A percentile compares a stretch with the other conserved stretches of the same genome.
Conservation (phyloP, 2,797 vertebrate species). For the Myiothlypis chrysogaster region DNA sequence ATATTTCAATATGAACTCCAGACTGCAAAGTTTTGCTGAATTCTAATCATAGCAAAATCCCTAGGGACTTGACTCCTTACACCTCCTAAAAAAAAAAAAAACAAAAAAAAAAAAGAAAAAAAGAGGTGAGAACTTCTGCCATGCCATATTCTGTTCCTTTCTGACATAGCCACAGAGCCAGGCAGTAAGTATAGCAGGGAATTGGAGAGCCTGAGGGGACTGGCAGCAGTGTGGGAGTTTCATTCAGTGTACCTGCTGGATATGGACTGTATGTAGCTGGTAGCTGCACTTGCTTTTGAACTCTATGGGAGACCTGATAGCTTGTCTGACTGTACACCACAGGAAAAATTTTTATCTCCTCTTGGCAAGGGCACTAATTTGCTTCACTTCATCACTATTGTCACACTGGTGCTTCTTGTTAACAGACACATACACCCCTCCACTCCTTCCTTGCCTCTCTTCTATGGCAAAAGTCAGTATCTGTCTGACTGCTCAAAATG, state of each 20-base stretch:
- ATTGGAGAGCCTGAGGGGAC: not conserved
- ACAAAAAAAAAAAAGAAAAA: too few relatives aligned
- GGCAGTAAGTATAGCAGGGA: not conserved
- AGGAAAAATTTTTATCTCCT: not conserved
- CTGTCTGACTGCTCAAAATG: not conserved
- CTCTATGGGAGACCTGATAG: not conserved
- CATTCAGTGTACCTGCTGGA: fast-evolving
- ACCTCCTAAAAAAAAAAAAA: too few relatives aligned
- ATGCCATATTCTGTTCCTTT: not conserved
- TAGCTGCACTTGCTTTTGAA: not conserved
- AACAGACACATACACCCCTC: not conserved
- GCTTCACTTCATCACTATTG: not conserved
- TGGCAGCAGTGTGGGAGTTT: not conserved
- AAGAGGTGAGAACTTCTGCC: fast-evolving
- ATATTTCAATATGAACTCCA: not conserved
- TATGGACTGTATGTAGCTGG: not conserved
- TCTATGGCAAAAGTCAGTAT: not conserved
- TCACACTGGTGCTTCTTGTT: not conserved
- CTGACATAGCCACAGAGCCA: too few relatives aligned
- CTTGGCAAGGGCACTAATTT: not conserved
- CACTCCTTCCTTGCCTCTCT: not conserved
- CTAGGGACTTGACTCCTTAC: not conserved
- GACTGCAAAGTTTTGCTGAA: not conserved
- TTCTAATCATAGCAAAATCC: not conserved
- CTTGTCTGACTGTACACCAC: not conserved